Conservation (phyloP, 2,888 invertebrate genomes). For the Platynereis dumerilii region DNA sequence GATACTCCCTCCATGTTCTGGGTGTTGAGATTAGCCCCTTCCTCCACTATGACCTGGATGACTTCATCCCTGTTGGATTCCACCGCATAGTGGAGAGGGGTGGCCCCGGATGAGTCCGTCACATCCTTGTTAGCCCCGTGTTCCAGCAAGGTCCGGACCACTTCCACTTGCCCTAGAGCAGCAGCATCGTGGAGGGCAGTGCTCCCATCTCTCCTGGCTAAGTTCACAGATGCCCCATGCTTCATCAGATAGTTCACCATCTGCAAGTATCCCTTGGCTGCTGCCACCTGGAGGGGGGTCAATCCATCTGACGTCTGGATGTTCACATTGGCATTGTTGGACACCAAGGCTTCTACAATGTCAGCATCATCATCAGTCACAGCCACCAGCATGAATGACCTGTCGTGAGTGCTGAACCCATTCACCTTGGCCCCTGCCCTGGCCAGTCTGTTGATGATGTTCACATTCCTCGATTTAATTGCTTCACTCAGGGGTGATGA, state of each 20-base stretch:
- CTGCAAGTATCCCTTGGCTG: slow-evolving; percentile 25
- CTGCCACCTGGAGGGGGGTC: slow-evolving; percentile 32
- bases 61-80: slow-evolving; percentile 24
- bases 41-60: slow-evolving; percentile 14
- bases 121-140: slow-evolving; percentile 18
- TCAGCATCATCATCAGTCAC: slow-evolving; percentile 19
- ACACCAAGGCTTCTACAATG: slow-evolving; percentile 22
- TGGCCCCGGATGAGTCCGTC: slow-evolving; percentile 21
- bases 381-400: slow-evolving; percentile 27
- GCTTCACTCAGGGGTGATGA: slow-evolving; percentile 31
- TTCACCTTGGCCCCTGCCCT: slow-evolving; percentile 24
- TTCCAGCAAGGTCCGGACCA: slow-evolving; percentile 21
- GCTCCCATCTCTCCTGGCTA: slow-evolving; percentile 30
- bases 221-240: slow-evolving; percentile 23
- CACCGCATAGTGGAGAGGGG: slow-evolving; percentile 31
- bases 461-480: slow-evolving; percentile 20
- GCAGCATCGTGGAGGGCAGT: slow-evolving; percentile 33
- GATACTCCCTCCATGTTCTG: slow-evolving; percentile 31
- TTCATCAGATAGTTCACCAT: slow-evolving; percentile 22
- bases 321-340: slow-evolving; percentile 28
- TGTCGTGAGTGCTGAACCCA: slow-evolving; percentile 15
- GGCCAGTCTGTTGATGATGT: slow-evolving; percentile 15
- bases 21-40: slow-evolving; percentile 28
- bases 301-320: slow-evolving; percentile 21
- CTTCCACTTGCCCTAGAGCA: slow-evolving; percentile 27